Base-by-base conservation (phyloP, 30 jellyfish, hydroid and myxozoan species). In the Mastigias papua region DNA sequence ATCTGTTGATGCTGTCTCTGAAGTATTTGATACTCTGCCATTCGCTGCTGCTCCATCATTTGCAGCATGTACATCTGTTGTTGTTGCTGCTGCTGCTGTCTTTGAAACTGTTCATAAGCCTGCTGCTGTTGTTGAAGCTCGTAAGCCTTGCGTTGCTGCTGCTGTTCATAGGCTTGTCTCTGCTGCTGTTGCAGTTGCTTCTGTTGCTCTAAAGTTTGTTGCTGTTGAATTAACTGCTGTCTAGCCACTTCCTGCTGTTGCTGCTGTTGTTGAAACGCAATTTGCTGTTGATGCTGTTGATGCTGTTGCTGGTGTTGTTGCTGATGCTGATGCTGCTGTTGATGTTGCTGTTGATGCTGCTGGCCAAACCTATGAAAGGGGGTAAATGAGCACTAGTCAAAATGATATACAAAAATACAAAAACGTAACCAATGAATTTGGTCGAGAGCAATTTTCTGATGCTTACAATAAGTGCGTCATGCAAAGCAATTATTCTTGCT, bases 71-170 rank as follows among this genome's bases (percentile, higher is more conserved):
- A 84, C 71, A 51, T 35, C 76, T 84, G 92, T 20, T 73, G 92
- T 32, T 63, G 73, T 11, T 64, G 74, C 34, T 83, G 92, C 34
- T 71, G 92, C 0, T 67, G 85, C 28, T 83, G 92, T 26, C 71
- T 37, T 51, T 82, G 92, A 30, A 58, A 32, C 65, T 71, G 92
- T 80, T 80, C 77, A 28, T 80, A 61, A 15, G 73, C 82, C 49
- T 86, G 95, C 34, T 87, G 90, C 81, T 76, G 91, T 32, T 73
- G 90, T 69, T 87, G 91, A 50, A 48, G 81, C 80, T 77, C 73
- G 28, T 25, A 74, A 31, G 68, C 89, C 35, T 92, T 97, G 22
- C 88, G 95, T 63, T 86, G 97, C 70, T 77, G 94, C 28, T 69
- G 75, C 32, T 67, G 93, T 35, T 74, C 84, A 73, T 9, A 17